phyloP scores from a whole-genome alignment of 2,888 invertebrate genomes.

The Drosophila anomalata region DNA sequence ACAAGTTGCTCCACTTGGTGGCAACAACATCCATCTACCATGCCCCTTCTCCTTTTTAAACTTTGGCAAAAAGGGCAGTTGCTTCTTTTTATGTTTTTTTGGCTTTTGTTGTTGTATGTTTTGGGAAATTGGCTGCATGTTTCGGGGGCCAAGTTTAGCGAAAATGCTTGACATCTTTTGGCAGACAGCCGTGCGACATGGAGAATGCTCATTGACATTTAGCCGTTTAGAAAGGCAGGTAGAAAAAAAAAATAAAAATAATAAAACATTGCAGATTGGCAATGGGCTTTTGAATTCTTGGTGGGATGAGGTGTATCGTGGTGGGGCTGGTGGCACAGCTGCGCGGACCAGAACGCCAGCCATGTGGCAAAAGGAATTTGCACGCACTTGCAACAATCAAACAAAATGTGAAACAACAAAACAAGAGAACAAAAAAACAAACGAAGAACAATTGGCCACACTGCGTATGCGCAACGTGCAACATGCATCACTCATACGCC shows the following conservation, averaged over 20 bases:
- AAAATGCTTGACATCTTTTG: constrained; percentile 42
- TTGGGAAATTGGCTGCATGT: constrained; percentile 15
- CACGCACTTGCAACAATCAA: constrained; percentile 35
- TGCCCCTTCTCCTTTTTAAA: constrained; percentile 37
- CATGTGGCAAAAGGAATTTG: constrained; percentile 67
- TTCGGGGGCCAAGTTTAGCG: constrained; percentile 42
- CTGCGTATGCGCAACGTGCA: constrained; percentile 58
- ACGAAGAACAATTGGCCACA: constrained; percentile 13
- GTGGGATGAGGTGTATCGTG: constrained; percentile 10
- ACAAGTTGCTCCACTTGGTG: constrained; percentile 38
- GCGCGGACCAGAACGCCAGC: constrained; percentile 60
- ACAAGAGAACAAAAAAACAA: constrained; percentile 6
- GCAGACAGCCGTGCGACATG: constrained; percentile 24
- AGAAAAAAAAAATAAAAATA: background rate
- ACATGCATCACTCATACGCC: constrained; percentile 57
- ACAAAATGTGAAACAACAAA: background rate
- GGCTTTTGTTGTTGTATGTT: constrained; percentile 4
- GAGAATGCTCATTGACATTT: constrained; percentile 69
- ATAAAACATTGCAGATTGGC: constrained; percentile 9
- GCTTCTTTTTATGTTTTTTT: constrained; percentile 38
- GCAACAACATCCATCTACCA: constrained; percentile 31
- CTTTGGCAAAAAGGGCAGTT: constrained; percentile 61
- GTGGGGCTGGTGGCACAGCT: constrained; percentile 30
- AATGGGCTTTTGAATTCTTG: constrained; percentile 22
- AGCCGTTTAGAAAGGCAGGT: constrained; percentile 64